Evolutionary conservation across 2,113 vertebrate species (phyloP).

Genomic region (Colistium nudipinnis): DNA sequence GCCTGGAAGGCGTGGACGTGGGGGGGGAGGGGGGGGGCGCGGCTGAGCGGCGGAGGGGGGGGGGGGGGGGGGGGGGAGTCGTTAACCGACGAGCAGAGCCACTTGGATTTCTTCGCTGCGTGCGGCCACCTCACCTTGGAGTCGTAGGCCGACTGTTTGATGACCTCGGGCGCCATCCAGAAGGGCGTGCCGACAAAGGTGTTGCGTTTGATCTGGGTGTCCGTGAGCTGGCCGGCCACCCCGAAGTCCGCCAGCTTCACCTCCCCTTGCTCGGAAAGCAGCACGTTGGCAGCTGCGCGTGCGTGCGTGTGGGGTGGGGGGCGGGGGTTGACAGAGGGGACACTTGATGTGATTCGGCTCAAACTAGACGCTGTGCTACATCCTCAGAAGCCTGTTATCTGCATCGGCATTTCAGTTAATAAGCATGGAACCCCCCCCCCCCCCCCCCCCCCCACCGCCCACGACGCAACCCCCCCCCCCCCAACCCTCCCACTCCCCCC

Average conservation of each 20-base stretch:
- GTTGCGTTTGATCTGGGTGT: conserved; percentile 86
- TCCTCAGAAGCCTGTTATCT: conserved; percentile 16
- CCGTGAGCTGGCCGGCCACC: conserved; percentile 83
- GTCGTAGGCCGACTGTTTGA: conserved; percentile 85
- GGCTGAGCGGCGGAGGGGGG: background rate
- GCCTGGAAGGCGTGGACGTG: conserved; percentile 85
- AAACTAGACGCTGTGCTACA: background rate
- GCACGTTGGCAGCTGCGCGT: conserved; percentile 84
- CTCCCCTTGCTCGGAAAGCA: conserved; percentile 84
- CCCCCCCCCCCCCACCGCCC: conserved; percentile 4
- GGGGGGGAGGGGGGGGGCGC: background rate
- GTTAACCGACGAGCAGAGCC: background rate
- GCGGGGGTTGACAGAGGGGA: background rate
- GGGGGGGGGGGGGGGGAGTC: too few relatives aligned
- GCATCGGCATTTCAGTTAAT: conserved; percentile 29
- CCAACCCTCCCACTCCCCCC: conserved; percentile 8
- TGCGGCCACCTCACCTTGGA: conserved; percentile 84
- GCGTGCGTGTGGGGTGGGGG: too few relatives aligned
- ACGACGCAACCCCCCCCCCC: too few relatives aligned
- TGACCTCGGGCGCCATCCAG: conserved; percentile 86
- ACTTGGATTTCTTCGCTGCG: background rate
- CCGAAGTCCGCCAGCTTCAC: conserved; percentile 85
- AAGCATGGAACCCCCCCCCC: conserved; percentile 13
- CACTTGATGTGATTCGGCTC: background rate
- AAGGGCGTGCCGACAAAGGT: conserved; percentile 86